phyloP scores from a whole-genome alignment of 1,140 invertebrate species.

The Tigriopus japonicus region DNA sequence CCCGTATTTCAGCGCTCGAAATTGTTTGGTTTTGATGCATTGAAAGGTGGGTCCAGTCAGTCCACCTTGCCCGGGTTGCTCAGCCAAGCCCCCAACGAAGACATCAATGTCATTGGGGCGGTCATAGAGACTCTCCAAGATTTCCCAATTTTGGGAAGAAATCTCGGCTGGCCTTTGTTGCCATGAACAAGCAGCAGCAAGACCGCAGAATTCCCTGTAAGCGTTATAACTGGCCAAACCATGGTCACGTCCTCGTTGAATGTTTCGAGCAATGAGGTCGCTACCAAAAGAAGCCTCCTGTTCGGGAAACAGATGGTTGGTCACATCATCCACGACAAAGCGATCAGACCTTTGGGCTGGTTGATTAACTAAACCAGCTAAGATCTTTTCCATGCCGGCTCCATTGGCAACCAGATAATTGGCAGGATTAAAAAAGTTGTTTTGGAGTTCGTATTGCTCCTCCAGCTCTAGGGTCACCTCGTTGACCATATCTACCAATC shows the following conservation, averaged over 20 bases:
- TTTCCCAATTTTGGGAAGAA: conserved; percentile 10
- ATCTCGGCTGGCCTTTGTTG: neutral
- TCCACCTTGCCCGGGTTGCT: conserved; percentile 24
- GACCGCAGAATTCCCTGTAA: neutral
- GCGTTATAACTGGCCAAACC: neutral
- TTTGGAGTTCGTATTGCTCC: neutral
- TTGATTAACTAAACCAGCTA: conserved; percentile 10
- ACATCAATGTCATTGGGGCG: conserved; percentile 29
- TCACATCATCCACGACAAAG: conserved; percentile 6
- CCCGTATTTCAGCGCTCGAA: neutral
- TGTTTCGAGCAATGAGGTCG: conserved; percentile 7
- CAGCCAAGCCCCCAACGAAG: conserved; percentile 26
- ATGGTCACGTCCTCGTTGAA: conserved; percentile 13
- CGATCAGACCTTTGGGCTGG: conserved; percentile 13
- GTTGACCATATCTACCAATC: conserved; percentile 49
- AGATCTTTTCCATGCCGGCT: conserved; percentile 1
- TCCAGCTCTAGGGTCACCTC: conserved; percentile 22
- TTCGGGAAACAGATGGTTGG: conserved; percentile 19
- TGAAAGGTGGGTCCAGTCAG: conserved; percentile 11
- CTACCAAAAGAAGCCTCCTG: neutral
- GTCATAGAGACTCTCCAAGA: conserved; percentile 17
- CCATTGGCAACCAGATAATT: neutral
- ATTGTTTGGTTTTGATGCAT: neutral
- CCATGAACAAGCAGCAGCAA: neutral
- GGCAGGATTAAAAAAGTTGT: neutral